phyloP scores from a whole-genome alignment of 2,888 invertebrate species.

The Anodontia alba region DNA sequence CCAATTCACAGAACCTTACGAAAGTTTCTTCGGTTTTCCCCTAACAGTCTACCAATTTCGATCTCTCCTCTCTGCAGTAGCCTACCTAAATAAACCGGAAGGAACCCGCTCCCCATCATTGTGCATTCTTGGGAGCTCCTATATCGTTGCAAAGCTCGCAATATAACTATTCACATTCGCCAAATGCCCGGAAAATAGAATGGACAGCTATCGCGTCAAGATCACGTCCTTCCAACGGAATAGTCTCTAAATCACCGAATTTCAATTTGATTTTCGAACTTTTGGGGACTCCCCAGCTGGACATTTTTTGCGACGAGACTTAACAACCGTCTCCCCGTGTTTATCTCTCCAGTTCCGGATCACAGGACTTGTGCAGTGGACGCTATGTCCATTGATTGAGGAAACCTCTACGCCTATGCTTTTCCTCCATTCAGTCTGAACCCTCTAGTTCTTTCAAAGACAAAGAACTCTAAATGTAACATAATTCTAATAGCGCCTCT shows the following conservation, averaged over 20 bases:
- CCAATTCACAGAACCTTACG: no score
- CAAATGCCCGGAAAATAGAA: conserved; percentile 27
- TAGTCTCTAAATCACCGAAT: background rate
- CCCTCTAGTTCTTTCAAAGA: background rate
- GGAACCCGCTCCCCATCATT: conserved; percentile 29
- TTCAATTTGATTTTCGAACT: background rate
- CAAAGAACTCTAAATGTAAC: background rate
- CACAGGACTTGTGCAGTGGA: conserved; percentile 2
- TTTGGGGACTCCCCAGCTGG: background rate
- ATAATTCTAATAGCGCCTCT: conserved; percentile 3
- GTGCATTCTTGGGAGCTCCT: conserved; percentile 13
- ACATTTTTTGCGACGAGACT: conserved; percentile 17
- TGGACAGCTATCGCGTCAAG: conserved; percentile 10
- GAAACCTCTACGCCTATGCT: conserved; percentile 2
- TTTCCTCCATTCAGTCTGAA: conserved; percentile 15
- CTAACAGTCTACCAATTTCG: no score
- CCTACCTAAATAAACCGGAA: conserved; percentile 24
- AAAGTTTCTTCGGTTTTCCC: no score
- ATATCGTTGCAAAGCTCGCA: background rate
- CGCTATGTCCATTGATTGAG: conserved; percentile 12
- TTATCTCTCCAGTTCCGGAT: conserved; percentile 20
- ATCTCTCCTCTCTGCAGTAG: no score
- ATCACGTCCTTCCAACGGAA: background rate
- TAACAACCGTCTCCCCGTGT: background rate
- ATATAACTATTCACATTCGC: background rate